A percentile compares a stretch with the other conserved stretches of the same genome.
Evolutionary conservation across 2,888 invertebrate genomes (phyloP).

Genomic region (Protodeltote pygarga): DNA sequence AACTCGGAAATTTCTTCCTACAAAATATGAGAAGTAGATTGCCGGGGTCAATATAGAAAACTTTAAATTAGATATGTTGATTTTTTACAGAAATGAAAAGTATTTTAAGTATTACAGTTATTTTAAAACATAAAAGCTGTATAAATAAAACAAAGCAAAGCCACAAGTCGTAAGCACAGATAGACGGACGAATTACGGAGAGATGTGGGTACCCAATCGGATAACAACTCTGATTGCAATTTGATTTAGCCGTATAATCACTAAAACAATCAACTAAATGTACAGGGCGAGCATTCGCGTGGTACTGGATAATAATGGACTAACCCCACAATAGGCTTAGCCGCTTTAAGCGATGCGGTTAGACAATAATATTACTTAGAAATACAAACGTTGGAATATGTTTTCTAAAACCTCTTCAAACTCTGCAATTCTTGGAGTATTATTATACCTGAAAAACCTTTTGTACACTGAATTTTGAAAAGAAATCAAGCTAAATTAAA

Average conservation of each 20-base stretch:
- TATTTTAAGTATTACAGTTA: too few relatives aligned
- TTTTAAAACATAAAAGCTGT: constrained; percentile 6
- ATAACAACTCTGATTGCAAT: constrained; percentile 56
- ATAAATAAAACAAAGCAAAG: constrained; percentile 14
- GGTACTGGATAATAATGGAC: constrained; percentile 31
- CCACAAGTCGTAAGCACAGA: constrained; percentile 5
- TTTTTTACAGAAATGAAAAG: too few relatives aligned
- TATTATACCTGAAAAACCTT: constrained; percentile 8
- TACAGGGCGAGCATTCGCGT: constrained; percentile 24
- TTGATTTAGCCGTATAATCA: constrained; percentile 56
- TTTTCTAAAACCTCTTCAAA: constrained; percentile 25
- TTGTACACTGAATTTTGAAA: too few relatives aligned
- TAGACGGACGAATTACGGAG: constrained; percentile 39
- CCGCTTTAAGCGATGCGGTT: constrained; percentile 31
- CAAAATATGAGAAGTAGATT: too few relatives aligned
- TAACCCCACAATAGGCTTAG: constrained; percentile 39
- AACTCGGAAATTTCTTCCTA: neutral
- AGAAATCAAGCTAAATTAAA: too few relatives aligned
- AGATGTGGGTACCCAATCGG: constrained; percentile 41
- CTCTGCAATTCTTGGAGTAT: constrained; percentile 11
- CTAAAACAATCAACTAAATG: constrained; percentile 55
- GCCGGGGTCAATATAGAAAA: too few relatives aligned
- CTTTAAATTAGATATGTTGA: too few relatives aligned
- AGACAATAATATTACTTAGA: constrained; percentile 41
- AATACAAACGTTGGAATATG: constrained; percentile 29